Percentiles rank a stretch among this genome's conserved stretches.
These are phyloP conservation scores for Bubalus kerabau DNA, from an alignment of 2,113 vertebrate genomes.

Conservation along the genomic window DNA sequence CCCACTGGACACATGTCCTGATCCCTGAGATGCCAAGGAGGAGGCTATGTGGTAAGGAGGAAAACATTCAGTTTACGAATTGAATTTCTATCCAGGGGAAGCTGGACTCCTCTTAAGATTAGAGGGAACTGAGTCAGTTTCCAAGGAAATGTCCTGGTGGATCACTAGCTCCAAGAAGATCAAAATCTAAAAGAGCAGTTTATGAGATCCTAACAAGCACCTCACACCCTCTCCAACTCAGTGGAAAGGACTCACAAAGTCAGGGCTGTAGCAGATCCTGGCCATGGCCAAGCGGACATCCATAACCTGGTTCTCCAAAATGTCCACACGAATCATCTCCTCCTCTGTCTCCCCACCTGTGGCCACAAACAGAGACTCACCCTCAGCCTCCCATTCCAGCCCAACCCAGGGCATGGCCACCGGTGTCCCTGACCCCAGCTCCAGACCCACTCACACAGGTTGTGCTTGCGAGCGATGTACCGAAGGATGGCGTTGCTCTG, in stretches of 20 bases:
- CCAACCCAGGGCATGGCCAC: rapidly evolving
- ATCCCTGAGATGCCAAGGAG: rapidly evolving
- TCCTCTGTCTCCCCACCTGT: slow-evolving; percentile 86
- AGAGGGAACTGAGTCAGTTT: background rate
- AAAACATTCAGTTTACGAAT: background rate
- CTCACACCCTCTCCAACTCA: background rate
- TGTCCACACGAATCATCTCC: slow-evolving; percentile 80
- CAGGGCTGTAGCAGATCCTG: slow-evolving; percentile 75
- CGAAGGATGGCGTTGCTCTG: slow-evolving; percentile 90
- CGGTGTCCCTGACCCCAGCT: rapidly evolving
- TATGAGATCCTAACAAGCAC: background rate
- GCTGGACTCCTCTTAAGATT: background rate
- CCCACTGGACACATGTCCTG: background rate
- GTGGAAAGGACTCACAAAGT: slow-evolving; percentile 80
- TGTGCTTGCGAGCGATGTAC: slow-evolving; percentile 87
- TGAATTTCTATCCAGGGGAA: background rate
- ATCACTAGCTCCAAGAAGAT: rapidly evolving
- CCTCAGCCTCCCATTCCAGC: rapidly evolving
- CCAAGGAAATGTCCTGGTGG: background rate
- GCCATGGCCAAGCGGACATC: slow-evolving; percentile 81
- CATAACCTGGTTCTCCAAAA: slow-evolving; percentile 86
- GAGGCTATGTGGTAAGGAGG: too few relatives aligned
- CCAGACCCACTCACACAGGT: slow-evolving; percentile 81
- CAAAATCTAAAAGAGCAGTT: background rate
- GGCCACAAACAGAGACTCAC: background rate